phyloP scores from a whole-genome alignment of 2,113 vertebrate genomes.

The Channa argus region DNA sequence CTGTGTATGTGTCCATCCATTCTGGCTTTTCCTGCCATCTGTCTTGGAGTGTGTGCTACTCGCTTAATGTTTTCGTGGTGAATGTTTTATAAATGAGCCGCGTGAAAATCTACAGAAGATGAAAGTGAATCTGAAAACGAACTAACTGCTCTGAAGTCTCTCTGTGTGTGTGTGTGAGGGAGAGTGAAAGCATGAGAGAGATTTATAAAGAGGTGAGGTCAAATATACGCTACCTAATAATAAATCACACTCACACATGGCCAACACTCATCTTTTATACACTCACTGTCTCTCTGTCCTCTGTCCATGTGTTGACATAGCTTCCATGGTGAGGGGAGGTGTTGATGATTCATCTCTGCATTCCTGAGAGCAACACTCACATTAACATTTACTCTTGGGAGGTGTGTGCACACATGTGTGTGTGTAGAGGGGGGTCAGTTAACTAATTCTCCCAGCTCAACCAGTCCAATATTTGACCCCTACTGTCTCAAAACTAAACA shows the following conservation, averaged over 20 bases:
- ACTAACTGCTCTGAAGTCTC: conserved; percentile 45
- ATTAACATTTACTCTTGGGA: conserved; percentile 44
- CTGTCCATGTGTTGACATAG: conserved; percentile 63
- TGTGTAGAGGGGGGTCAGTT: conserved; percentile 26
- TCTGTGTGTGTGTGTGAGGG: neutral
- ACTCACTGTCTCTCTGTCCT: neutral
- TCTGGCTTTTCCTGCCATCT: neutral
- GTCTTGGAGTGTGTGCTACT: neutral
- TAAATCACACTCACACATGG: conserved; percentile 51
- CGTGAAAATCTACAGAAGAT: conserved; percentile 42
- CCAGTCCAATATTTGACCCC: conserved; percentile 26
- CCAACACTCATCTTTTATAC: conserved; percentile 14
- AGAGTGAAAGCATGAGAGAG: conserved; percentile 24
- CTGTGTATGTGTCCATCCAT: neutral
- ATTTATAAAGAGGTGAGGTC: conserved; percentile 56
- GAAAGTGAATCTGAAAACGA: conserved; percentile 53
- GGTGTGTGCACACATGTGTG: no score
- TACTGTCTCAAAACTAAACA: neutral
- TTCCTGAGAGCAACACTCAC: conserved; percentile 49
- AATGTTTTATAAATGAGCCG: conserved; percentile 55
- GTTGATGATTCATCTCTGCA: conserved; percentile 45
- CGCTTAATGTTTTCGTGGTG: conserved; percentile 7
- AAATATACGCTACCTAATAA: conserved; percentile 69
- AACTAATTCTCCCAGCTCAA: conserved; percentile 28
- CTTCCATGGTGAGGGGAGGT: conserved; percentile 67